These are phyloP conservation scores for Plebejus anna DNA, from an alignment of 2,888 invertebrate genomes.

Conservation along the genomic window DNA sequence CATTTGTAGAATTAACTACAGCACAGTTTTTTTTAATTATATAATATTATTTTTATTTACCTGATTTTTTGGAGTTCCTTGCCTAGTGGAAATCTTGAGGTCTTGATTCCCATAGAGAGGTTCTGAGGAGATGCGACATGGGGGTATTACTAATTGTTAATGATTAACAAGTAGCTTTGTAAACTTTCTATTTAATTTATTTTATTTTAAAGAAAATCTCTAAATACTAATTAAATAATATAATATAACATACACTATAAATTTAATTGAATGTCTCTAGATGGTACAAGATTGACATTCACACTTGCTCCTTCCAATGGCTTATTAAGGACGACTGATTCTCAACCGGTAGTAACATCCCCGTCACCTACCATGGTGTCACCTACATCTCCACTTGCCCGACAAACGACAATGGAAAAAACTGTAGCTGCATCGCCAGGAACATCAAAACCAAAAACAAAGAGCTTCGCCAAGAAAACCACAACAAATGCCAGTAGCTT, in stretches of 20 bases:
- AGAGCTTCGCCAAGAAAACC: constrained; percentile 42
- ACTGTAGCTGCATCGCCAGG: constrained; percentile 46
- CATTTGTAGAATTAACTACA: neutral
- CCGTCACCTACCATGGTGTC: constrained; percentile 51
- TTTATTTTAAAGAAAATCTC: neutral
- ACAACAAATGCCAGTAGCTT: constrained; percentile 46
- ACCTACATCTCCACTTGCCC: constrained; percentile 44
- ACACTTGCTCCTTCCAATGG: constrained; percentile 45
- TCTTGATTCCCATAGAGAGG: neutral
- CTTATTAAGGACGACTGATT: constrained; percentile 44
- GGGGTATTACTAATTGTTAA: neutral
- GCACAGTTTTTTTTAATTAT: too few relatives aligned
- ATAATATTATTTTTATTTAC: too few relatives aligned
- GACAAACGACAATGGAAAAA: constrained; percentile 45
- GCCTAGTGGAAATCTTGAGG: too few relatives aligned
- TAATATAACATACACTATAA: constrained; percentile 11
- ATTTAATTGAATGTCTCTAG: constrained; percentile 45
- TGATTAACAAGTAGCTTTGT: neutral
- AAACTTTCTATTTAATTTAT: neutral
- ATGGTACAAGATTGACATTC: constrained; percentile 50
- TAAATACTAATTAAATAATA: constrained; percentile 7
- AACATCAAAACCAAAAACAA: constrained; percentile 50
- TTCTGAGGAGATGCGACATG: neutral
- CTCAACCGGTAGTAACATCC: constrained; percentile 51
- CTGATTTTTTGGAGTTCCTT: too few relatives aligned